Percentiles rank a stretch among this genome's conserved stretches.
Evolutionary conservation across 2,888 invertebrate species (phyloP).

Genomic region (Dicranocentrus wangi): DNA sequence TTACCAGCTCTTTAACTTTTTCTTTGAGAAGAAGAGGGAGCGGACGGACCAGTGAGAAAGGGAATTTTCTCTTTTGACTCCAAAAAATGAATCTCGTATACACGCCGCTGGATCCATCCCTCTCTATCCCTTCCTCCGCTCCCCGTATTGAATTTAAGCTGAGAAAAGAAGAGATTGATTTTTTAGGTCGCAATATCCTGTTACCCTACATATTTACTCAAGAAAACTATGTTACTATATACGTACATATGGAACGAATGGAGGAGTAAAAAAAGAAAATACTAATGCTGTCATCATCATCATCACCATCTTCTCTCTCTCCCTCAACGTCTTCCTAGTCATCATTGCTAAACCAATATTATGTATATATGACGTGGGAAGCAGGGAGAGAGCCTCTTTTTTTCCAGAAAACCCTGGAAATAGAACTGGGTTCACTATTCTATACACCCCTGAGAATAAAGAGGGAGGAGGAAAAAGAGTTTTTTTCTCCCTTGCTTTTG

Average conservation of each 20-base stretch:
- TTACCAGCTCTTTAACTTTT: neutral
- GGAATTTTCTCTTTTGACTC: neutral
- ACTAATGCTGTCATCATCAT: constrained; percentile 34
- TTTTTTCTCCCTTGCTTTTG: too few species aligned
- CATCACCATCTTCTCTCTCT: constrained; percentile 3
- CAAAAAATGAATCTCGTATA: neutral
- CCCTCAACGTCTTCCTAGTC: neutral
- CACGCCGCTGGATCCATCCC: too few species aligned
- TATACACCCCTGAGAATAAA: constrained; percentile 4
- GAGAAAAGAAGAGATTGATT: constrained; percentile 28
- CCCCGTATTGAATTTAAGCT: constrained; percentile 2
- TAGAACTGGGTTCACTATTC: constrained; percentile 35
- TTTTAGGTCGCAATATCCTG: constrained; percentile 28
- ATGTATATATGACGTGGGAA: neutral
- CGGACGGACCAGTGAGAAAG: too few species aligned
- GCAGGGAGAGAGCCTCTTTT: neutral
- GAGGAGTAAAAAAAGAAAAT: neutral
- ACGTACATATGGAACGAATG: too few species aligned
- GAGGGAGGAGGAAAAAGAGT: neutral
- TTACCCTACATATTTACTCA: constrained; percentile 31
- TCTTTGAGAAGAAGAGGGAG: neutral
- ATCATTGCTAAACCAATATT: neutral
- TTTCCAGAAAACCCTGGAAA: neutral
- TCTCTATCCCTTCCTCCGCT: neutral
- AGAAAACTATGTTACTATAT: too few species aligned